Evolutionary conservation across 2,888 invertebrate genomes (phyloP).

Genomic region (Zootermopsis nevadensis): DNA sequence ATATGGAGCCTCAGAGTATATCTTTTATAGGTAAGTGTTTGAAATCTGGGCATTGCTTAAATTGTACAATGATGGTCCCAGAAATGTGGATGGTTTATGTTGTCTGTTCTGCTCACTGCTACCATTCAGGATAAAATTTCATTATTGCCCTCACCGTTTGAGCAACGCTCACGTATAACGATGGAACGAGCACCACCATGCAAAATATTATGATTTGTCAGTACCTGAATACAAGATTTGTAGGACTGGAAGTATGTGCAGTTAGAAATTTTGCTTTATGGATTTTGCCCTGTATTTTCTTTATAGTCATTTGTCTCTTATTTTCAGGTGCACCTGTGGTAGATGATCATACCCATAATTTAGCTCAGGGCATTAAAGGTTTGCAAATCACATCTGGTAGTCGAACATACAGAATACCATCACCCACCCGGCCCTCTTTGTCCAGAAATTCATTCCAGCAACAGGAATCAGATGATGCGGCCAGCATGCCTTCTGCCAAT

Average conservation of each 20-base stretch:
- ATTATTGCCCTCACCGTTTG: no score
- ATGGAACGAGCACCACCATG: neutral
- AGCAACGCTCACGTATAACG: no score
- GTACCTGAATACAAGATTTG: no score
- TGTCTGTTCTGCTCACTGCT: neutral
- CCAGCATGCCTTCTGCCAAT: slow-evolving; percentile 56
- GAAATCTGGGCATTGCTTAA: no score
- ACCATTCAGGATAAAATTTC: neutral
- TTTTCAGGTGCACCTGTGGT: slow-evolving; percentile 43
- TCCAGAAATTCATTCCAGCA: slow-evolving; percentile 78
- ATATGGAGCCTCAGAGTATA: slow-evolving; percentile 94
- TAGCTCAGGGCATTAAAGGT: slow-evolving; percentile 76
- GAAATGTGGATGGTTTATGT: neutral
- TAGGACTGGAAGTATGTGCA: no score
- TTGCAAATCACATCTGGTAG: slow-evolving; percentile 89
- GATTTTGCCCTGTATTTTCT: neutral
- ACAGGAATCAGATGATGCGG: slow-evolving; percentile 42
- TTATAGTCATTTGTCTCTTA: neutral
- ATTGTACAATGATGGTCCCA: no score
- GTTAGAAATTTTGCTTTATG: neutral
- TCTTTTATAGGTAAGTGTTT: slow-evolving; percentile 89
- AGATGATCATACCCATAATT: slow-evolving; percentile 47
- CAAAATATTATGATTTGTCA: neutral
- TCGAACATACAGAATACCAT: slow-evolving; percentile 89
- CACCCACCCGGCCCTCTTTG: slow-evolving; percentile 82